Percentiles rank a stretch among this genome's conserved stretches.
phyloP scores from a whole-genome alignment of 2,888 invertebrate genomes.

The Cabera pusaria region DNA sequence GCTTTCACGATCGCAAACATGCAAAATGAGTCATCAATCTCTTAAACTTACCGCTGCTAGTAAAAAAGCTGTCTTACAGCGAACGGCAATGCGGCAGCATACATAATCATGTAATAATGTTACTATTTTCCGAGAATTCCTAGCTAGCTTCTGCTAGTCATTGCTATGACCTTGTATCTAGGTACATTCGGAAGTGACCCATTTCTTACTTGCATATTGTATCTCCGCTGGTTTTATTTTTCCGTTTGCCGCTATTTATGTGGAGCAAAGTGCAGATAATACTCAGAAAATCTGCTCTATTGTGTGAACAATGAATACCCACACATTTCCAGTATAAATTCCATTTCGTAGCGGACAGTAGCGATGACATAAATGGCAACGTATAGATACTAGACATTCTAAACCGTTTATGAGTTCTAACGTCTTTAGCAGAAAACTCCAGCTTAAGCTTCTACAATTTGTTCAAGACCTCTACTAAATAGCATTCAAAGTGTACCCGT shows the following conservation, averaged over 20 bases:
- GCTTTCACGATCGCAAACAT: no score
- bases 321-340: constrained; percentile 17
- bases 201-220: constrained; percentile 30
- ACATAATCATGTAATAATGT: constrained; percentile 13
- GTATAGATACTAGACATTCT: constrained; percentile 10
- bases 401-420: constrained; percentile 11
- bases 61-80: constrained; percentile 5
- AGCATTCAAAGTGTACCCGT: no score
- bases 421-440: constrained; percentile 4
- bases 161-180: constrained; percentile 30
- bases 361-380: constrained; percentile 13
- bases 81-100: constrained; percentile 16
- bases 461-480: no score
- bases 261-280: constrained; percentile 29
- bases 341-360: constrained; percentile 11
- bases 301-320: constrained; percentile 24
- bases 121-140: constrained; percentile 14
- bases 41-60: constrained; percentile 3
- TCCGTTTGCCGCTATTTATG: constrained; percentile 26
- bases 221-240: constrained; percentile 24
- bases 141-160: constrained; percentile 16
- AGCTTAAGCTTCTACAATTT: constrained; percentile 8
- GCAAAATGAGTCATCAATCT: no score
- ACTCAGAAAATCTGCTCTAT: constrained; percentile 26
- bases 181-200: constrained; percentile 29